Evolutionary conservation across 2,797 vertebrate species (phyloP).

Genomic region (Ctenopoma kingsleyae): DNA sequence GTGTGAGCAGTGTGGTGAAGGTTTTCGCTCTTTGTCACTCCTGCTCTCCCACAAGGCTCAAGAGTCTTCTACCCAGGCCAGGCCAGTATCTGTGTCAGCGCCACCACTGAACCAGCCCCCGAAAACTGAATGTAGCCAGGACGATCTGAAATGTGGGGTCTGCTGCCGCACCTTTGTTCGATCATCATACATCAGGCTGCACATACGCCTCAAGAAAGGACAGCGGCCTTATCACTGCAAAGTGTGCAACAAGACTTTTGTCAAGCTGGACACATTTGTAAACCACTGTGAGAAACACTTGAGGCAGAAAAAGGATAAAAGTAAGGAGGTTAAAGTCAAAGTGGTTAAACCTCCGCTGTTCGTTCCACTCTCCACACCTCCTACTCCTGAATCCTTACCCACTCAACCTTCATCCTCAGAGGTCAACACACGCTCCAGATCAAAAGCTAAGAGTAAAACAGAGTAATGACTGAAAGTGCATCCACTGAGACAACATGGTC

Average conservation of each 20-base stretch:
- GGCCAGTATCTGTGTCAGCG: fast-evolving
- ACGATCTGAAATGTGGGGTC: slow-evolving; percentile 71
- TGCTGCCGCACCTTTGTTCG: slow-evolving; percentile 77
- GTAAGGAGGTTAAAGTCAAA: slow-evolving; percentile 57
- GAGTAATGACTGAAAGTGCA: slow-evolving; percentile 46
- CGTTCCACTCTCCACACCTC: slow-evolving; percentile 61
- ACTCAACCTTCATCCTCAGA: slow-evolving; percentile 58
- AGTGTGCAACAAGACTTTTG: slow-evolving; percentile 82
- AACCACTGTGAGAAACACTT: slow-evolving; percentile 81
- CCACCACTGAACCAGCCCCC: slow-evolving; percentile 44
- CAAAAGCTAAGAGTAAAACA: slow-evolving; percentile 75
- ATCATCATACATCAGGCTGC: slow-evolving; percentile 79
- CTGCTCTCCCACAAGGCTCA: slow-evolving; percentile 81
- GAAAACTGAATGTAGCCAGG: slow-evolving; percentile 25
- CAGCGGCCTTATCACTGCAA: slow-evolving; percentile 82
- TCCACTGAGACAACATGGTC: background rate
- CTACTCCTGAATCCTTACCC: slow-evolving; percentile 38
- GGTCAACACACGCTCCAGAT: slow-evolving; percentile 80
- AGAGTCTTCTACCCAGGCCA: slow-evolving; percentile 53
- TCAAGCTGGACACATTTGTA: slow-evolving; percentile 78
- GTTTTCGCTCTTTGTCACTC: slow-evolving; percentile 72
- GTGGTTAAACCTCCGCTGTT: slow-evolving; percentile 74
- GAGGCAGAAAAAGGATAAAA: slow-evolving; percentile 70
- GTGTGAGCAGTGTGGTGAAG: slow-evolving; percentile 76
- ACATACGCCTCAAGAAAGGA: slow-evolving; percentile 68